Conservation (phyloP, 2,888 invertebrate species). For the Lycaena phlaeas region DNA sequence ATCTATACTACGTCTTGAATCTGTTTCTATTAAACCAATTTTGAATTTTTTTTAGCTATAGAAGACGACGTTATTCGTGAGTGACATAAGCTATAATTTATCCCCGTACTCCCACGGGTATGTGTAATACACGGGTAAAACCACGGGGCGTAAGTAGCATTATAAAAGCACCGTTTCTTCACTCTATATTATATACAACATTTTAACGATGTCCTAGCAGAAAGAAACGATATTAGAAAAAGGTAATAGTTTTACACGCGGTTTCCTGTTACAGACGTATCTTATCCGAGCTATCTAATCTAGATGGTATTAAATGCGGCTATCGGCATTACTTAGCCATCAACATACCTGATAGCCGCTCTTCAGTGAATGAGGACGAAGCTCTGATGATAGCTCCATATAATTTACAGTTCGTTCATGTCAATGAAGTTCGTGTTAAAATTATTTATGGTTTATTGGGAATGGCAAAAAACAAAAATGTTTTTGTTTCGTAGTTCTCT, state of each 20-base stretch:
- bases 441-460: not conserved
- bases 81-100: too few relatives aligned
- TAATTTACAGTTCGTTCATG: not conserved
- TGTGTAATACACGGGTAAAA: too few relatives aligned
- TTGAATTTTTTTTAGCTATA: too few relatives aligned
- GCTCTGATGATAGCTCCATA: not conserved
- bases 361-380: not conserved
- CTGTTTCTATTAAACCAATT: too few relatives aligned
- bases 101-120: too few relatives aligned
- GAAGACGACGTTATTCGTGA: too few relatives aligned
- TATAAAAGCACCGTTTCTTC: conserved; percentile 1
- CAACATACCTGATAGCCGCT: conserved; percentile 12
- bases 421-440: not conserved
- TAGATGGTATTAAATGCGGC: conserved; percentile 13
- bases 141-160: too few relatives aligned
- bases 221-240: conserved; percentile 7
- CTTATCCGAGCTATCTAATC: conserved; percentile 15
- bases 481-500: too few relatives aligned
- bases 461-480: too few relatives aligned
- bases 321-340: conserved; percentile 12
- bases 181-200: too few relatives aligned
- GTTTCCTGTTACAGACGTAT: conserved; percentile 7
- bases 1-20: too few relatives aligned
- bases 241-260: conserved; percentile 8
- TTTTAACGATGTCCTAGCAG: not conserved